These are phyloP conservation scores for Agrenia bidenticulata DNA, from an alignment of 2,888 invertebrate genomes.

Conservation along the genomic window DNA sequence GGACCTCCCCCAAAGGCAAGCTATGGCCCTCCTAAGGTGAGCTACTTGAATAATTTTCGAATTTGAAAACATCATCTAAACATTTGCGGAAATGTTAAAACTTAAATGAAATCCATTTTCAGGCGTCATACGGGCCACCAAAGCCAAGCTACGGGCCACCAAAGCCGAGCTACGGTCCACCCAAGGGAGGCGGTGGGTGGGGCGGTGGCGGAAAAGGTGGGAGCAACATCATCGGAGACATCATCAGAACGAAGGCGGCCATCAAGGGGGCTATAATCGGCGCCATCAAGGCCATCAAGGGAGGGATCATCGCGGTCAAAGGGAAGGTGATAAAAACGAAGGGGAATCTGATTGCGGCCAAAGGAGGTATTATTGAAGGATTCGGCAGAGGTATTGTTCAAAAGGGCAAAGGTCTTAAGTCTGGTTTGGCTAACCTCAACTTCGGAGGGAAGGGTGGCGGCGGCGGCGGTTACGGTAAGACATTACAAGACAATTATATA, in stretches of 20 bases:
- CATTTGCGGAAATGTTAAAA: not conserved
- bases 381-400: constrained; percentile 77
- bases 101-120: constrained; percentile 4
- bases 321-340: constrained; percentile 84
- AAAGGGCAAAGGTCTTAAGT: constrained; percentile 59
- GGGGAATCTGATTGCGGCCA: constrained; percentile 71
- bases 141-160: constrained; percentile 38
- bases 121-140: constrained; percentile 42
- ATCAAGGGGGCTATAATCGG: constrained; percentile 71
- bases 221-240: constrained; percentile 48
- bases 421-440: constrained; percentile 50
- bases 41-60: not conserved
- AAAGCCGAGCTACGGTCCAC: constrained; percentile 40
- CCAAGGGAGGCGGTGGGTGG: constrained; percentile 26
- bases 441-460: constrained; percentile 42
- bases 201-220: constrained; percentile 32
- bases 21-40: constrained; percentile 4
- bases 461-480: constrained; percentile 34
- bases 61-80: not conserved
- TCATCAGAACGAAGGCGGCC: constrained; percentile 50
- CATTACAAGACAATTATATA: too few relatives aligned
- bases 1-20: constrained; percentile 34
- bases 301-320: constrained; percentile 82
- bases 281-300: constrained; percentile 84
- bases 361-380: constrained; percentile 77